Evolutionary conservation across 2,113 vertebrate species (phyloP).

Genomic region (Platichthys flesus): DNA sequence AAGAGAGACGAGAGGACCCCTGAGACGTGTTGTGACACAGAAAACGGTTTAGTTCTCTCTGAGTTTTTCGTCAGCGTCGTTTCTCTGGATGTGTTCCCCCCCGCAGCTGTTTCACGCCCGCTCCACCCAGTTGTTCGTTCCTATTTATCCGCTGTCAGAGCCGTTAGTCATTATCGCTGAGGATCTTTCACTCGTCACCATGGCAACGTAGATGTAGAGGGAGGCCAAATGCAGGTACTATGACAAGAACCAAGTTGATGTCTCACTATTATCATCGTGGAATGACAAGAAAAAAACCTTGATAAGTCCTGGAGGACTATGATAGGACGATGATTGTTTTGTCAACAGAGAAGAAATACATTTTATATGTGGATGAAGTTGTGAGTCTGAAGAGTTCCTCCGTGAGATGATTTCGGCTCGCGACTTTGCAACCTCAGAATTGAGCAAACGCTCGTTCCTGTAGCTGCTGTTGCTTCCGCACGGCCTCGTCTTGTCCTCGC

Average conservation of each 20-base stretch:
- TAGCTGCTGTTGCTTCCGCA: too few relatives aligned
- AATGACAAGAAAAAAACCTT: conserved; percentile 11
- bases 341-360: neutral
- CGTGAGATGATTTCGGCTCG: conserved; percentile 8
- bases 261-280: conserved; percentile 37
- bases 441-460: neutral
- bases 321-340: neutral
- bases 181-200: conserved; percentile 36
- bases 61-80: neutral
- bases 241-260: conserved; percentile 1
- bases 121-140: neutral
- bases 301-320: neutral
- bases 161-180: conserved; percentile 37
- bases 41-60: conserved; percentile 13
- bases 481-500: neutral
- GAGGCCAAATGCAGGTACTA: conserved; percentile 31
- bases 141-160: conserved; percentile 30
- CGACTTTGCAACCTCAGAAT: neutral
- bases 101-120: conserved; percentile 25
- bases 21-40: conserved; percentile 43
- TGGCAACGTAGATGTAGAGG: conserved; percentile 35
- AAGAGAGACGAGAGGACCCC: neutral
- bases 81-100: neutral
- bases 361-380: neutral
- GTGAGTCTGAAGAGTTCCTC: neutral